A percentile compares a stretch with the other conserved stretches of the same genome.
Evolutionary conservation across 2,113 vertebrate species (phyloP).

Genomic region (Tapirus terrestris): DNA sequence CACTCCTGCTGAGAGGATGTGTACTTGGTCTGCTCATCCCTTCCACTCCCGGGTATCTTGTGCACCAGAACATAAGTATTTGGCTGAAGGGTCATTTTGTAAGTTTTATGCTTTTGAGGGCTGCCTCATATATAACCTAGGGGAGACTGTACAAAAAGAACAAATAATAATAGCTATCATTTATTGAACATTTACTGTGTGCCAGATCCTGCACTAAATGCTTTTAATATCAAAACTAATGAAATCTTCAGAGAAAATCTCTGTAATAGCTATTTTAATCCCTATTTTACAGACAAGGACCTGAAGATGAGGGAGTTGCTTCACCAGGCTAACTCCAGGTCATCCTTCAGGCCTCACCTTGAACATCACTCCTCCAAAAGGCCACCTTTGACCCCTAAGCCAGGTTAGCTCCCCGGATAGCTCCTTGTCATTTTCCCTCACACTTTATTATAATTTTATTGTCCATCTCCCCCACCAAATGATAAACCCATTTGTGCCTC

Average conservation of each 20-base stretch:
- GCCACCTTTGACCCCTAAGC: background rate
- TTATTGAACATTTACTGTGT: slow-evolving; percentile 53
- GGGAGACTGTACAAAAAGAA: background rate
- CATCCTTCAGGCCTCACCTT: background rate
- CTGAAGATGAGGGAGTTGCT: background rate
- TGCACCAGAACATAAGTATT: background rate
- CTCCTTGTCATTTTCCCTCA: background rate
- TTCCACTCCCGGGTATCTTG: too few species aligned
- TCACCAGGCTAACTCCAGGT: background rate
- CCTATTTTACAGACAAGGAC: background rate
- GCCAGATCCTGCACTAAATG: background rate
- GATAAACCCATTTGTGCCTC: background rate
- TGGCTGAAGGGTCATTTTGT: background rate
- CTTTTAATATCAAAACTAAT: slow-evolving; percentile 2
- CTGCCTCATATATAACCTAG: background rate
- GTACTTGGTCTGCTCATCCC: background rate
- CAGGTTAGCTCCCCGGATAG: background rate
- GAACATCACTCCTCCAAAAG: background rate
- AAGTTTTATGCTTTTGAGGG: background rate
- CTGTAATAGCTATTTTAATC: background rate
- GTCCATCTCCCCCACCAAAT: background rate
- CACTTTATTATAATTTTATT: background rate
- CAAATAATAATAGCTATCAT: background rate
- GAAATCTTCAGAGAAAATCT: background rate
- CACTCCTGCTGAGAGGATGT: background rate